Conservation (phyloP, 2,888 invertebrate genomes). For the Diaprepes abbreviatus region DNA sequence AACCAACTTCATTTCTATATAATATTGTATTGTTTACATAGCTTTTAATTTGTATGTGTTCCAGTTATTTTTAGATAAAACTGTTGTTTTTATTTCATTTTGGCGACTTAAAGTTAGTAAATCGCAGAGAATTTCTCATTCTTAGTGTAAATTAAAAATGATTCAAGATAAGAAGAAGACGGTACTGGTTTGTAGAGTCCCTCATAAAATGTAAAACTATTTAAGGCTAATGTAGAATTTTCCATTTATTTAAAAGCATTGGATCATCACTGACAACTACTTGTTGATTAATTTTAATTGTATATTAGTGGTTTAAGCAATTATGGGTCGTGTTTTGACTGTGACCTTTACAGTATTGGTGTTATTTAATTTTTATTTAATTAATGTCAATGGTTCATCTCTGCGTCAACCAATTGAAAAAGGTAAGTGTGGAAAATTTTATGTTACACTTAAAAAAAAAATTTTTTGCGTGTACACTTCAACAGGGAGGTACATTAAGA, state of each 20-base stretch:
- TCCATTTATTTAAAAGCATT: background rate
- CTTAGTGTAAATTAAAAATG: too few species aligned
- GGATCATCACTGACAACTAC: background rate
- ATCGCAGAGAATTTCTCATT: too few species aligned
- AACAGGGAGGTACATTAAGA: too few species aligned
- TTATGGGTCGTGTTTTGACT: background rate
- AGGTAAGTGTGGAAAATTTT: background rate
- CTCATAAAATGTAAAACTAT: background rate
- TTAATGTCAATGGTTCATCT: background rate
- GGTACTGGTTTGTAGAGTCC: background rate
- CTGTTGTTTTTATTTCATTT: too few species aligned
- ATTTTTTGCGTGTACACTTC: too few species aligned
- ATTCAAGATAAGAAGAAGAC: too few species aligned
- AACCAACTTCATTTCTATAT: too few species aligned
- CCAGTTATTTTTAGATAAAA: too few species aligned
- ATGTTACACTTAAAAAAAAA: too few species aligned
- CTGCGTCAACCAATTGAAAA: background rate
- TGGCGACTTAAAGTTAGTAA: too few species aligned
- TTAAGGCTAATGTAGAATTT: background rate
- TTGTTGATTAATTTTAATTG: background rate
- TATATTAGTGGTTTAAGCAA: background rate
- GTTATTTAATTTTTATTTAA: background rate
- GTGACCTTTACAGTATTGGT: background rate
- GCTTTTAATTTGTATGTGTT: too few species aligned
- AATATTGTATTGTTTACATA: too few species aligned